phyloP scores from a whole-genome alignment of 2,113 vertebrate species.

The Caranx melampygus region DNA sequence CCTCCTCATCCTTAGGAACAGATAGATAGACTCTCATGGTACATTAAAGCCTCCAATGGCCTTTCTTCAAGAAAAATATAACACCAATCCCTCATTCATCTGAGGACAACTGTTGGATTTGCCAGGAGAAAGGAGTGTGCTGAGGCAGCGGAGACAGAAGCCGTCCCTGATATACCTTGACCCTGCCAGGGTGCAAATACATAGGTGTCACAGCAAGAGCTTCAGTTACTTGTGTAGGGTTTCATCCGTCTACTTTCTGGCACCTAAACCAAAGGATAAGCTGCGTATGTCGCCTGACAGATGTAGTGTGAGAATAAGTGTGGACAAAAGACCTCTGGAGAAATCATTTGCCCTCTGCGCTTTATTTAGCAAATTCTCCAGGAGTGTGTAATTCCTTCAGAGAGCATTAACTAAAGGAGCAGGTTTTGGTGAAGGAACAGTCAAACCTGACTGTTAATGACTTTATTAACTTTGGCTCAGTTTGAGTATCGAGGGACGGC shows the following conservation, averaged over 20 bases:
- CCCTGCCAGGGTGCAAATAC: conserved; percentile 18
- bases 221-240: conserved; percentile 39
- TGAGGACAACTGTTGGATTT: conserved; percentile 43
- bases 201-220: conserved; percentile 33
- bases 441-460: conserved; percentile 30
- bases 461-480: conserved; percentile 14
- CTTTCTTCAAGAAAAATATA: conserved; percentile 23
- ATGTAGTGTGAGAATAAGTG: conserved; percentile 34
- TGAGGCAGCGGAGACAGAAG: conserved; percentile 21
- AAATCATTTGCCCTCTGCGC: conserved; percentile 35
- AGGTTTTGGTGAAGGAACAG: conserved; percentile 23
- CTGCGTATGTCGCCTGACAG: conserved; percentile 5
- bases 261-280: conserved; percentile 11
- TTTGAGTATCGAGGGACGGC: background rate
- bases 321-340: conserved; percentile 38
- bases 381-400: conserved; percentile 20
- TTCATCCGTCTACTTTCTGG: conserved; percentile 44
- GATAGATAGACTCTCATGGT: background rate
- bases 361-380: conserved; percentile 29
- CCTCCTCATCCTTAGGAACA: background rate
- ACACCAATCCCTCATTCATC: conserved; percentile 18
- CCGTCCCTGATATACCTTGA: conserved; percentile 34
- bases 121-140: conserved; percentile 34
- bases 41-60: background rate
- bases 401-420: background rate